phyloP scores from a whole-genome alignment of 2,797 vertebrate species.

The Schizopygopsis malacanthus region DNA sequence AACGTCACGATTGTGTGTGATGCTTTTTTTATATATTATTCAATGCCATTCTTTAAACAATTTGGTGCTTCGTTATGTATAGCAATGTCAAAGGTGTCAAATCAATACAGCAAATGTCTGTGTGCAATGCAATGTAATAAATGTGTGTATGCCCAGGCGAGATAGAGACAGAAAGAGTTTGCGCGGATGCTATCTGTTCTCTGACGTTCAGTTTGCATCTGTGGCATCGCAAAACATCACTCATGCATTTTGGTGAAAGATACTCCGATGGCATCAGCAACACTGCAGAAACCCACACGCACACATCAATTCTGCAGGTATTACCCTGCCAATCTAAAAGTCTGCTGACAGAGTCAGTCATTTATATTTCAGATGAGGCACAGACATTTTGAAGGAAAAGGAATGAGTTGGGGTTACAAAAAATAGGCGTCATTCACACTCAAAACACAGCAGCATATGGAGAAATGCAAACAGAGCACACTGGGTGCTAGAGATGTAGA shows the following conservation, averaged over 20 bases:
- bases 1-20: background rate
- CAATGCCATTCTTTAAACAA: constrained; percentile 13
- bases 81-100: constrained; percentile 6
- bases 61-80: constrained; percentile 6
- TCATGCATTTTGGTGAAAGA: constrained; percentile 48
- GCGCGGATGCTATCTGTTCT: constrained; percentile 32
- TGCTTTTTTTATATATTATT: background rate
- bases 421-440: constrained; percentile 15
- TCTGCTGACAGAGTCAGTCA: constrained; percentile 39
- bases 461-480: constrained; percentile 24
- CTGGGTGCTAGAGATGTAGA: background rate
- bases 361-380: constrained; percentile 47
- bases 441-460: constrained; percentile 28
- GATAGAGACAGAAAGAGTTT: constrained; percentile 14
- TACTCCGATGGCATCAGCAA: constrained; percentile 48
- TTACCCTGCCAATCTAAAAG: constrained; percentile 38
- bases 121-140: constrained; percentile 6
- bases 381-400: constrained; percentile 31
- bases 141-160: constrained; percentile 14
- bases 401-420: constrained; percentile 36
- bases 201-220: constrained; percentile 36
- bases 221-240: constrained; percentile 48
- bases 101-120: background rate
- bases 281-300: constrained; percentile 1
- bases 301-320: constrained; percentile 34